Conservation (phyloP, 1,140 invertebrate genomes). For the Dendroctonus valens region DNA sequence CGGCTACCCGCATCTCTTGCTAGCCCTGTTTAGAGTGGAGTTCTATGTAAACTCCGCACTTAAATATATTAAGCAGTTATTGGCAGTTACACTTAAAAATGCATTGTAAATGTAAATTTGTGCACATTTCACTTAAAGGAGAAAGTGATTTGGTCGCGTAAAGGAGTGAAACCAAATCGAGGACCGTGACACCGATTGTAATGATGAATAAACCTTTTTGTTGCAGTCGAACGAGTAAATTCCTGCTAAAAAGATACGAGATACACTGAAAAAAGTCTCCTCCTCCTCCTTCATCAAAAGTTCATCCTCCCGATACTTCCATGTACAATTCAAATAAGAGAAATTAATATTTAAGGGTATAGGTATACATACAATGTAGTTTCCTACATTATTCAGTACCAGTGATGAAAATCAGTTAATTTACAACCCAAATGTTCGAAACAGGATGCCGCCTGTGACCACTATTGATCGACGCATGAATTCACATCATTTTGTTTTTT, state of each 20-base stretch:
- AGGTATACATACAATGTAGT: not conserved
- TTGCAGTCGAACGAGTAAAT: not conserved
- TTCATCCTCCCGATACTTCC: not conserved
- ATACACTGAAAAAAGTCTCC: too few relatives aligned
- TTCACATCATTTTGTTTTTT: not conserved
- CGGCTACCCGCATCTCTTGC: too few relatives aligned
- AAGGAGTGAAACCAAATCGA: conserved; percentile 18
- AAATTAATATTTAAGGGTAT: conserved; percentile 11
- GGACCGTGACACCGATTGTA: conserved; percentile 14
- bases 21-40: too few relatives aligned
- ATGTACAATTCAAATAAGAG: conserved; percentile 4
- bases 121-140: conserved; percentile 15
- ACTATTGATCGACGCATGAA: not conserved
- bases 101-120: conserved; percentile 4
- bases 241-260: too few relatives aligned
- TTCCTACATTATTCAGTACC: conserved; percentile 11
- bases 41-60: too few relatives aligned
- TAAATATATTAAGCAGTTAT: too few relatives aligned
- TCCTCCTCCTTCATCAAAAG: too few relatives aligned
- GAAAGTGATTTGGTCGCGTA: conserved; percentile 11
- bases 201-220: conserved; percentile 7
- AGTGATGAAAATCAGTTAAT: conserved; percentile 1
- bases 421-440: conserved; percentile 8
- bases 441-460: not conserved
- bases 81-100: too few relatives aligned